Evolutionary conservation across 2,113 vertebrate species (phyloP), one percentile per base, ranked within the genome.

Genomic region (Hystrix brachyura): DNA sequence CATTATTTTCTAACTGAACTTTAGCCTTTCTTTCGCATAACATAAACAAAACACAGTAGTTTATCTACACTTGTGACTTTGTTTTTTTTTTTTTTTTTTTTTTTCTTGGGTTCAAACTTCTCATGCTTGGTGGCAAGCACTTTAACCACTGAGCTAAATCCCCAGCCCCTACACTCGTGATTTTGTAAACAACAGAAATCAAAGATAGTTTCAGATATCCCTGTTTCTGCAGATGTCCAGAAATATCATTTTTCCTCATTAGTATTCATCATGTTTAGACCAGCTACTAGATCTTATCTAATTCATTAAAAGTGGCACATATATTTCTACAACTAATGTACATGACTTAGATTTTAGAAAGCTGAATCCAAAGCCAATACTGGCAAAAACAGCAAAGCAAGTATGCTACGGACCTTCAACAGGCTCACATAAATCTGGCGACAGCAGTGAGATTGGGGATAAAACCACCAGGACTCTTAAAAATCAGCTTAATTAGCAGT

Each of bases 251-350:
- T 81, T 69, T 92, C 32, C n/a, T 81, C 43, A 85, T 81, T 38
- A 78, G 38, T 89, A 91, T 78, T 86, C 19, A 57, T 57, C 59
- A 82, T 46, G 48, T 6, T 86, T 76, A 53, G 23, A 82, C 80
- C 17, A 19, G 15, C 64, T 38, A 67, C 9, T 34, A 38, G 5
- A 80, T 81, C 78, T 89, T 64, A 87, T 10, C 43, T 90, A 95
- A 72, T n/a, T 72, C 43, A 64, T 80, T 89, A 79, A 62, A 95
- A 96, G 38, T 79, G 7, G 19, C 21, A 74, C 12, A 72, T 29
- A 14, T 67, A 94, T 67, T 86, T 90, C 38, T 86, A 92, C 18
- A 81, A 89, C 57, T 85, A 94, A 89, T 72, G 71, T 25, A 83
- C 3, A 57, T 62, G 46, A 84, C 43, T 65, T 51, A 89, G 25